Evolutionary conservation across 2,888 invertebrate species (phyloP), one percentile per base, ranked within the genome.

Genomic region (Rugalucina vietnamica): DNA sequence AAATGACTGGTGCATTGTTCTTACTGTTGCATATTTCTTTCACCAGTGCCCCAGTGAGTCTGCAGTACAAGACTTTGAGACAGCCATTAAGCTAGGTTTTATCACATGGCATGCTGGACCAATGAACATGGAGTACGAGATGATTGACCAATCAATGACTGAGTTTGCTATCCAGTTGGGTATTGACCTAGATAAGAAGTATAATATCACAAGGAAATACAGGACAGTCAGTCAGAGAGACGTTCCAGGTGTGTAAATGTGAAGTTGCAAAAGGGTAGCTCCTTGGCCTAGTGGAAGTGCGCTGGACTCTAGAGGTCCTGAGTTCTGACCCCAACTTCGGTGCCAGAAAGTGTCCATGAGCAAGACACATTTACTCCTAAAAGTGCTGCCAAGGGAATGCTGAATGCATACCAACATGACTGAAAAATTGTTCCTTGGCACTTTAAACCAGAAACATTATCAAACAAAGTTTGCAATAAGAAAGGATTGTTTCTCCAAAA

Each of bases 91-190:
- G 36, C 21, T 43, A 1, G 93, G 93, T 10, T 84, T 88, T 54
- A 93, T 94, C 54, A 92, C 92, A 36, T 94, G 94, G 94, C 94
- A 94, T 90, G 93, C 93, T 76, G 93, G 93, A n/a, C 92, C 93
- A 29, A 94, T 94, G 94, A 93, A 94, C 84, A 93, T 94, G 93
- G 92, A 93, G 85, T 89, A 88, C 84, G 94, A 94, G 82, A 89
- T 90, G 76, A 76, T 92, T 84, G 91, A 92, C 70, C 86, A 87
- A 32, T 84, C 87, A 18, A 88, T 93, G 83, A 88, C 91, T 50
- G 89, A 90, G 54, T 91, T 90, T 85, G 89, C 91, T 24, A 82
- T 94, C n/a, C 90, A 92, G 78, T 72, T 94, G 21, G 89, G 91
- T 78, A 71, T 84, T 24, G 90, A 92, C 50, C 88, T 94, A n/a